A percentile compares a stretch with the other conserved stretches of the same genome.
phyloP scores from a whole-genome alignment of 2,113 vertebrate species.

The Anarhynchus alexandrinus region DNA sequence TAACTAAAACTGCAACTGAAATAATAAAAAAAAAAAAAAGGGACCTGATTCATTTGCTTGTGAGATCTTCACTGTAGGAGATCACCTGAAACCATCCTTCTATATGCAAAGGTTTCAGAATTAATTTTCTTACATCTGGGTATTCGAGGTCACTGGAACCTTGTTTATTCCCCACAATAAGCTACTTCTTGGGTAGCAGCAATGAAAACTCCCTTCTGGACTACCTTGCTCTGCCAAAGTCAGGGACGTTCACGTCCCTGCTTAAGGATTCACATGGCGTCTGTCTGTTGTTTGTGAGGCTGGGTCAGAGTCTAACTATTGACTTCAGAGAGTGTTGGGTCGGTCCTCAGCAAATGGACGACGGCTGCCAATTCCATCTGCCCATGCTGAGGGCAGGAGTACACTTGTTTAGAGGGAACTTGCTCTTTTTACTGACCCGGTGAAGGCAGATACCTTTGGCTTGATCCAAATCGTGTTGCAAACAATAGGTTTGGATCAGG shows the following conservation, averaged over 20 bases:
- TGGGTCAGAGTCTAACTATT: constrained; percentile 44
- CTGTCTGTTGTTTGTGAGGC: constrained; percentile 11
- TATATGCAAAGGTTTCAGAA: not conserved
- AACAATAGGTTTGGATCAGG: constrained; percentile 4
- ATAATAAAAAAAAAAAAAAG: not conserved
- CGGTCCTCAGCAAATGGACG: not conserved
- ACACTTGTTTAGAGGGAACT: not conserved
- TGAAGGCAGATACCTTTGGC: not conserved
- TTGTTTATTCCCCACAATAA: not conserved
- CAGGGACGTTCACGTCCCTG: not conserved
- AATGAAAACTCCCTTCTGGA: not conserved
- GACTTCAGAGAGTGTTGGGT: constrained; percentile 28
- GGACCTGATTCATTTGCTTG: not conserved
- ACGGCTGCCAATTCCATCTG: not conserved
- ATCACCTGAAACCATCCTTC: not conserved
- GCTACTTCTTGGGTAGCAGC: not conserved
- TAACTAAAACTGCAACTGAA: not conserved
- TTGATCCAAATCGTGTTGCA: not conserved
- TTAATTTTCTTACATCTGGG: not conserved
- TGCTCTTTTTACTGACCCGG: not conserved
- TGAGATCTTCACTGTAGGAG: not conserved
- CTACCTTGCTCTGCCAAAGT: not conserved
- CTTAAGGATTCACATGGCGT: constrained; percentile 18
- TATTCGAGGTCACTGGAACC: not conserved
- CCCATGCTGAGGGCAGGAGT: not conserved